Percentiles rank a stretch among this genome's conserved stretches.
Evolutionary conservation across 1,140 invertebrate species (phyloP).

Genomic region (Dendrolimus kikuchii): DNA sequence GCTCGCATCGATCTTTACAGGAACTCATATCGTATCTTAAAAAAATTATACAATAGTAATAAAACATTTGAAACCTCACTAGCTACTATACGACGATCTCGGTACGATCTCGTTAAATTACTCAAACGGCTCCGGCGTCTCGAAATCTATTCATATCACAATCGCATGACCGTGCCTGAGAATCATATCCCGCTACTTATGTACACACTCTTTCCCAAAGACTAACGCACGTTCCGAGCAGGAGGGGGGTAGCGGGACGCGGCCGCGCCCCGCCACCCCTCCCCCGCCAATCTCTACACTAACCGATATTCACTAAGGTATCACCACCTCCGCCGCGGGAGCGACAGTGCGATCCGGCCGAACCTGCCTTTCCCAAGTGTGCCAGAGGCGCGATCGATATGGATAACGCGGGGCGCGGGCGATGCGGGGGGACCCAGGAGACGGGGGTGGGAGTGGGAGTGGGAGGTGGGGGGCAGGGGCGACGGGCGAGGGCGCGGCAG

Average conservation of each 20-base stretch:
- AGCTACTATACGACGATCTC: constrained; percentile 67
- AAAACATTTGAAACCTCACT: constrained; percentile 71
- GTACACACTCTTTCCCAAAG: constrained; percentile 62
- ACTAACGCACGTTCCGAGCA: constrained; percentile 23
- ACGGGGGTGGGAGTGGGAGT: constrained; percentile 59
- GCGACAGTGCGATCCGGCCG: constrained; percentile 24
- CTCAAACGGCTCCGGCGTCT: constrained; percentile 60
- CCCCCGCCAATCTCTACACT: constrained; percentile 30
- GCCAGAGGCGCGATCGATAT: constrained; percentile 48
- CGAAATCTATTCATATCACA: constrained; percentile 70
- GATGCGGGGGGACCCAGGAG: constrained; percentile 33
- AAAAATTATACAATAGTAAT: constrained; percentile 70
- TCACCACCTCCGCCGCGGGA: constrained; percentile 37
- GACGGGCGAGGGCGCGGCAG: constrained; percentile 59
- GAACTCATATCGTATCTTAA: constrained; percentile 71
- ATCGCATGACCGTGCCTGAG: constrained; percentile 69
- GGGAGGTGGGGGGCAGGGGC: constrained; percentile 25
- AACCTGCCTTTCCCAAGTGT: constrained; percentile 39
- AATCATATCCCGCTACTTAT: constrained; percentile 67
- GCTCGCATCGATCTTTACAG: constrained; percentile 57
- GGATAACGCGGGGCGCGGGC: constrained; percentile 36
- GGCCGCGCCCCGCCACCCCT: constrained; percentile 15
- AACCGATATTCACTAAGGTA: constrained; percentile 43
- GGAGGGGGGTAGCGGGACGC: constrained; percentile 17
- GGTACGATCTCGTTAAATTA: constrained; percentile 63